Evolutionary conservation across 2,888 invertebrate species (phyloP).

Genomic region (Tipula vernalis): DNA sequence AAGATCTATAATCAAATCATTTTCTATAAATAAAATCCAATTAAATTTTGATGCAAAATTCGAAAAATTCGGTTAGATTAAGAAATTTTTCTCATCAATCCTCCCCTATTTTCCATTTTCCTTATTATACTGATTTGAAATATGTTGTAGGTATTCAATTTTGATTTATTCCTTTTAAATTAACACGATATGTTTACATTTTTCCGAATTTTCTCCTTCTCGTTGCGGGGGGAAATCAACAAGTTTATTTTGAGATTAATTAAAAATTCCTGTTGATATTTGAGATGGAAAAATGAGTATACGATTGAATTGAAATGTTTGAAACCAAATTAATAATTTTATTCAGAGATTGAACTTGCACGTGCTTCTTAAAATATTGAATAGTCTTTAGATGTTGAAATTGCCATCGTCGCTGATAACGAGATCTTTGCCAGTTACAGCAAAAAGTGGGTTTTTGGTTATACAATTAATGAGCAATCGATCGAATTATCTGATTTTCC

Average conservation of each 20-base stretch:
- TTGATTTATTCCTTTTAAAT: neutral
- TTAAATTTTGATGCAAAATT: neutral
- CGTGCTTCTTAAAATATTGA: neutral
- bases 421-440: too few relatives aligned
- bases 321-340: neutral
- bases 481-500: too few relatives aligned
- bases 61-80: neutral
- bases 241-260: neutral
- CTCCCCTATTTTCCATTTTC: neutral
- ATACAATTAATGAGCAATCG: too few relatives aligned
- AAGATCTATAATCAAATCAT: neutral
- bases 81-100: neutral
- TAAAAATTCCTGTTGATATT: neutral
- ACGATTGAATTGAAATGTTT: neutral
- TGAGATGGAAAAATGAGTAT: neutral
- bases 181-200: neutral
- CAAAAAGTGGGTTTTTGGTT: too few relatives aligned
- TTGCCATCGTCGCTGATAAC: too few relatives aligned
- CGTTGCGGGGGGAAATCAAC: neutral
- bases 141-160: neutral
- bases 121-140: too few relatives aligned
- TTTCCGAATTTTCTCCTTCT: neutral
- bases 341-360: neutral
- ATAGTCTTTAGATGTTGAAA: too few relatives aligned
- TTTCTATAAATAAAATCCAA: neutral